Evolutionary conservation across 2,888 invertebrate genomes (phyloP).

Genomic region (Apotomis capreana): DNA sequence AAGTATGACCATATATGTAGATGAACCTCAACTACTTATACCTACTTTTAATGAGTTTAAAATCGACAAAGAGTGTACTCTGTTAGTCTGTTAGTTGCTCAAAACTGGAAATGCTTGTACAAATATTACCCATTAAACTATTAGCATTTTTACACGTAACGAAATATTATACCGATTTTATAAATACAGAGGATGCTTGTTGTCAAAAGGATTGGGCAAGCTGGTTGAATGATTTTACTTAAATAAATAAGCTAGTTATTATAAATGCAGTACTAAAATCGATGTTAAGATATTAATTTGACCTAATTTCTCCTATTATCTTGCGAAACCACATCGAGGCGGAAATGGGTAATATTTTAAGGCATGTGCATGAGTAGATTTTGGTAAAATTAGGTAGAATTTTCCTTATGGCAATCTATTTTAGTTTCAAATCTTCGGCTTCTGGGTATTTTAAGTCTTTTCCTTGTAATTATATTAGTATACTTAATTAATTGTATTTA

Average conservation of each 20-base stretch:
- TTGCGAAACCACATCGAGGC: conserved; percentile 3
- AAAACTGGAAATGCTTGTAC: too few species aligned
- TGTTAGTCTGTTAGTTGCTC: too few species aligned
- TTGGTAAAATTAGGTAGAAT: not conserved
- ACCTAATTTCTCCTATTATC: conserved; percentile 1
- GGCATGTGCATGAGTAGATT: conserved; percentile 34
- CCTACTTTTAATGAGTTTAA: too few species aligned
- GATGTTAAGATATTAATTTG: not conserved
- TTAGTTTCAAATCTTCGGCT: not conserved
- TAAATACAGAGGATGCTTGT: not conserved
- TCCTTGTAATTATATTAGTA: too few species aligned
- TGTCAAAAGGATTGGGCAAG: not conserved
- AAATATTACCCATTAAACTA: too few species aligned
- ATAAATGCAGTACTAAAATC: not conserved
- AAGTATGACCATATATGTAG: too few species aligned
- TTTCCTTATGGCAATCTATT: not conserved
- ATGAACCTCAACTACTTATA: too few species aligned
- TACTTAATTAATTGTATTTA: not conserved
- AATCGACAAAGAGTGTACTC: too few species aligned
- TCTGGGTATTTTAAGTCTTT: conserved; percentile 7
- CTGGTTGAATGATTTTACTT: not conserved
- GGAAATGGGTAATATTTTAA: conserved; percentile 9
- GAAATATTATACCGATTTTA: not conserved
- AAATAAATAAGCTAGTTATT: not conserved
- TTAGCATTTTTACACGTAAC: too few species aligned